Evolutionary conservation across 2,113 vertebrate genomes (phyloP).

Genomic region (Vulpes lagopus): DNA sequence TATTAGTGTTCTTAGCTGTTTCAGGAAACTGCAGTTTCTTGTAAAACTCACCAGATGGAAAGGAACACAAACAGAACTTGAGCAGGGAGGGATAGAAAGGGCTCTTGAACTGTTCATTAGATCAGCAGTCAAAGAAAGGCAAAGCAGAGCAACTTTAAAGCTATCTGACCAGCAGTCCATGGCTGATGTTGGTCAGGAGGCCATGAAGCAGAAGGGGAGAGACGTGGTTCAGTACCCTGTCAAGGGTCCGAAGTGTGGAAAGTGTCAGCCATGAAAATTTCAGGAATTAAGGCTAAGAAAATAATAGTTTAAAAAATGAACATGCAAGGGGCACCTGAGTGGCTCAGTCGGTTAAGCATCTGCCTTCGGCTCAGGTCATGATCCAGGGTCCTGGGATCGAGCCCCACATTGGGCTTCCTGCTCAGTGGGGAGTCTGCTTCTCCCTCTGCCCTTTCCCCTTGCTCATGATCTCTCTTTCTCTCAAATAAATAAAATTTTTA

Average conservation of each 20-base stretch:
- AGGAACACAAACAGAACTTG: not conserved
- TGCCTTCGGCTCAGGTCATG: not conserved
- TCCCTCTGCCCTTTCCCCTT: not conserved
- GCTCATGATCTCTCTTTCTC: not conserved
- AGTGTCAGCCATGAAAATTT: not conserved
- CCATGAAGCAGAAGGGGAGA: not conserved
- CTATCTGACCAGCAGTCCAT: accelerated
- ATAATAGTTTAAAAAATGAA: not conserved
- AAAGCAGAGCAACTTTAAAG: not conserved
- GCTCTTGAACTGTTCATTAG: not conserved
- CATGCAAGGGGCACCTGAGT: not conserved
- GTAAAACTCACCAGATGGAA: not conserved
- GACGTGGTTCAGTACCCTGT: accelerated
- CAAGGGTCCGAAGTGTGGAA: not conserved
- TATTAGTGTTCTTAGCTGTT: not conserved
- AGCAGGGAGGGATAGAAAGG: not conserved
- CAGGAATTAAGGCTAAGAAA: not conserved
- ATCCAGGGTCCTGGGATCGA: not conserved
- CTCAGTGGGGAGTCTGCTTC: not conserved
- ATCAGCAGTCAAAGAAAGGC: not conserved
- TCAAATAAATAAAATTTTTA: not conserved
- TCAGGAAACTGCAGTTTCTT: not conserved
- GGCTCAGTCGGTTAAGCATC: not conserved
- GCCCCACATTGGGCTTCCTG: not conserved
- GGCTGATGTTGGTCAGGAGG: not conserved